Evolutionary conservation across 2,113 vertebrate genomes (phyloP).

Genomic region (Sapajus apella): DNA sequence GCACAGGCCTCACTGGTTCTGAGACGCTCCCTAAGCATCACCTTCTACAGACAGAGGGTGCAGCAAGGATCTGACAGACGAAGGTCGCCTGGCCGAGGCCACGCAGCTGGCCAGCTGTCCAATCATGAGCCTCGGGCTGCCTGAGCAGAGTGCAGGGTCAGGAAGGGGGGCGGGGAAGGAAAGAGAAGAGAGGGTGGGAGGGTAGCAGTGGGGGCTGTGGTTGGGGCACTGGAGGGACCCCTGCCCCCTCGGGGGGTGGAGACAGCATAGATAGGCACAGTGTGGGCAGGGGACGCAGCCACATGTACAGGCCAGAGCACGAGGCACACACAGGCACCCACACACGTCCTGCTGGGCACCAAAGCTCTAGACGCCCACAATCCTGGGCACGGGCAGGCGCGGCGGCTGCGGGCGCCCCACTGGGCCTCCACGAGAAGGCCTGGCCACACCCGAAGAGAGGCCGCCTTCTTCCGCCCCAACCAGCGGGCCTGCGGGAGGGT

Average conservation of each 20-base stretch:
- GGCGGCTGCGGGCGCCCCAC: fast-evolving
- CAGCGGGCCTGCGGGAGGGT: background rate
- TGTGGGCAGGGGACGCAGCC: fast-evolving
- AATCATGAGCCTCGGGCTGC: background rate
- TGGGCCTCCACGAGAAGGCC: background rate
- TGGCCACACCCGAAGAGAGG: background rate
- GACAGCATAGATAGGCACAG: fast-evolving
- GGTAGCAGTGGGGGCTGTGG: background rate
- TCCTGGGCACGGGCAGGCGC: too few relatives aligned
- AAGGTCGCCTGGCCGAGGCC: background rate
- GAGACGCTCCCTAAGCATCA: fast-evolving
- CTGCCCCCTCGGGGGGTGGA: fast-evolving
- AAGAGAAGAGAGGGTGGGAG: background rate
- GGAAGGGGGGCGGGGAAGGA: fast-evolving
- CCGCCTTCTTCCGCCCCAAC: background rate
- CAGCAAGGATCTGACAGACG: background rate
- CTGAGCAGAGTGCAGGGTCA: fast-evolving
- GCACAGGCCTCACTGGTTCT: fast-evolving
- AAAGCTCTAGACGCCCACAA: background rate
- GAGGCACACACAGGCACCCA: background rate
- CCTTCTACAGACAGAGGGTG: background rate
- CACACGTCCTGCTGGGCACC: background rate
- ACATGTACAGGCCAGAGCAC: background rate
- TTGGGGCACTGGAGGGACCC: fast-evolving
- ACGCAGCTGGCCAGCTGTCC: background rate